phyloP scores from a whole-genome alignment of 2,888 invertebrate species.

The Pterostichus niger region DNA sequence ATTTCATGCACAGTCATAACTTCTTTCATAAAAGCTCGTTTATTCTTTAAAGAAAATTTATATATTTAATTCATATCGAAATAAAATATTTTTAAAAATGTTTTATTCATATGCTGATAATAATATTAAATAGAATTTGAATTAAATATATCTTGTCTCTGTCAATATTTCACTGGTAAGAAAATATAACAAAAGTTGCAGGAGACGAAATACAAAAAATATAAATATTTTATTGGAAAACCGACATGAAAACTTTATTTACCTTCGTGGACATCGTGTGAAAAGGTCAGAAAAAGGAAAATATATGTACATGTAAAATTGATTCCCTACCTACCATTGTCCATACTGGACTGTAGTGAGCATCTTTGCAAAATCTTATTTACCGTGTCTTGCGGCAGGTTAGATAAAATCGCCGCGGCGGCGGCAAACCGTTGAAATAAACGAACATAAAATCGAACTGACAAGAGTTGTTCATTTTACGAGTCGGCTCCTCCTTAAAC shows the following conservation, averaged over 20 bases:
- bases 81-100: no score
- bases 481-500: not conserved
- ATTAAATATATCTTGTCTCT: not conserved
- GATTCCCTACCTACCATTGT: conserved; percentile 15
- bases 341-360: not conserved
- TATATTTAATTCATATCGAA: no score
- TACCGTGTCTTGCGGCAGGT: not conserved
- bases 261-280: not conserved
- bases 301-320: conserved; percentile 47
- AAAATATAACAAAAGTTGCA: conserved; percentile 17
- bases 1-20: no score
- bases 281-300: conserved; percentile 30
- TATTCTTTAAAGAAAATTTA: no score
- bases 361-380: conserved; percentile 27
- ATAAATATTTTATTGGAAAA: conserved; percentile 42
- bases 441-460: conserved; percentile 40
- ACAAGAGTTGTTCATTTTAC: conserved; percentile 25
- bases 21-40: no score
- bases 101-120: no score
- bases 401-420: not conserved
- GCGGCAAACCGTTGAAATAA: conserved; percentile 17
- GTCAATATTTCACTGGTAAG: not conserved
- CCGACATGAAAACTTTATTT: conserved; percentile 45
- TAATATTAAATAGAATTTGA: no score
- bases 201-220: not conserved